Evolutionary conservation across 2,797 vertebrate genomes (phyloP).

Genomic region (Mormyrops attenuatus): DNA sequence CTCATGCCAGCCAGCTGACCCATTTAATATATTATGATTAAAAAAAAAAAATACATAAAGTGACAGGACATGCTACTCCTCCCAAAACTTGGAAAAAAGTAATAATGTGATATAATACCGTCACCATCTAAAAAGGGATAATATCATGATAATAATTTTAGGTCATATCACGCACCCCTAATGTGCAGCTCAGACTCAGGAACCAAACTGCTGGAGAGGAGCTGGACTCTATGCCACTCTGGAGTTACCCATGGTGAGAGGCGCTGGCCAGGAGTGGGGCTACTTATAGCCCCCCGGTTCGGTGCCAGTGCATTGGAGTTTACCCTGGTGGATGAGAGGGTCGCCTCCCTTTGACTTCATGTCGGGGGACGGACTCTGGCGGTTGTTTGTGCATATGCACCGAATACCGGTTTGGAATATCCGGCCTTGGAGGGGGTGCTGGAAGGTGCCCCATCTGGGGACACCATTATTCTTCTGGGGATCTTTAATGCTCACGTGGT

Average conservation of each 20-base stretch:
- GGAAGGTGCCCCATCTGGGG: background rate
- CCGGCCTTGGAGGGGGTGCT: background rate
- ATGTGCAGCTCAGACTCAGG: background rate
- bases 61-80: background rate
- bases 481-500: background rate
- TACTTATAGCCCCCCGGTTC: background rate
- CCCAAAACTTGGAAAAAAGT: background rate
- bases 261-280: background rate
- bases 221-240: background rate
- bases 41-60: background rate
- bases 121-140: background rate
- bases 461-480: background rate
- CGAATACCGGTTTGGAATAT: too few species aligned
- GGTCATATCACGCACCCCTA: background rate
- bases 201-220: background rate
- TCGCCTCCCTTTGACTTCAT: too few species aligned
- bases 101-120: background rate
- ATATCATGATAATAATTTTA: background rate
- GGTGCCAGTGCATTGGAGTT: background rate
- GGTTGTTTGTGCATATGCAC: too few species aligned
- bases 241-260: background rate
- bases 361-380: too few species aligned
- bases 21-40: too few species aligned
- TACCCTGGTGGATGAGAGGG: background rate
- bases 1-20: background rate